A percentile compares a stretch with the other conserved stretches of the same genome.
These are phyloP conservation scores for Empis livida DNA, from an alignment of 2,888 invertebrate genomes.

Conservation along the genomic window DNA sequence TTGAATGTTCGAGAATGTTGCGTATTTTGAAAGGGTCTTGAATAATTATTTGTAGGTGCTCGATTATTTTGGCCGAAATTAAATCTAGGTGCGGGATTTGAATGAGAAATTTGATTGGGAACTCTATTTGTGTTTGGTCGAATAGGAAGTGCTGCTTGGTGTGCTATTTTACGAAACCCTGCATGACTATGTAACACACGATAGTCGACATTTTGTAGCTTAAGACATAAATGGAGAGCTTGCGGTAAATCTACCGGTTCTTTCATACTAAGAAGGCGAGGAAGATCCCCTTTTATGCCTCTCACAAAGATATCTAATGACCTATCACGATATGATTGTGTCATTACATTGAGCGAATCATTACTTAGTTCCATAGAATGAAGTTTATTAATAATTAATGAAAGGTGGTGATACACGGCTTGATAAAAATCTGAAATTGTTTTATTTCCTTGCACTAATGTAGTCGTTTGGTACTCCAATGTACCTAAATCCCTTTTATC, in stretches of 20 bases:
- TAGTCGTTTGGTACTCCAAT: slow-evolving; percentile 12
- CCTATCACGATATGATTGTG: slow-evolving; percentile 3
- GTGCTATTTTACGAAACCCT: background rate
- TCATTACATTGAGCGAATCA: background rate
- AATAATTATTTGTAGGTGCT: background rate
- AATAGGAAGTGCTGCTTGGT: background rate
- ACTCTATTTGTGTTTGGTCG: background rate
- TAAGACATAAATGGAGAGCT: slow-evolving; percentile 10
- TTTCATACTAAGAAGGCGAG: slow-evolving; percentile 11
- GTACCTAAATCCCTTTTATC: slow-evolving; percentile 13
- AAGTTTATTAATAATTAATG: slow-evolving; percentile 6
- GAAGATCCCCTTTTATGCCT: slow-evolving; percentile 10
- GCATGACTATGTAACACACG: background rate
- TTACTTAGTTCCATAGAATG: slow-evolving; percentile 4
- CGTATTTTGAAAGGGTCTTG: background rate
- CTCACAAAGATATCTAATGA: slow-evolving; percentile 8
- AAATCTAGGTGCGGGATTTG: background rate
- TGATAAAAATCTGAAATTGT: slow-evolving; percentile 2
- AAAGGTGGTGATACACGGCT: slow-evolving; percentile 5
- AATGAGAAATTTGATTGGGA: background rate
- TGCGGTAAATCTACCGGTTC: slow-evolving; percentile 14
- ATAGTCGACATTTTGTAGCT: slow-evolving; percentile 6
- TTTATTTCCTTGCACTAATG: slow-evolving; percentile 7
- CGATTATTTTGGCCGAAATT: background rate
- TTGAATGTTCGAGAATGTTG: background rate